Percentiles rank a stretch among this genome's conserved stretches.
These are phyloP conservation scores for Poeciliopsis retropinna DNA, from an alignment of 2,113 vertebrate species.

Conservation along the genomic window DNA sequence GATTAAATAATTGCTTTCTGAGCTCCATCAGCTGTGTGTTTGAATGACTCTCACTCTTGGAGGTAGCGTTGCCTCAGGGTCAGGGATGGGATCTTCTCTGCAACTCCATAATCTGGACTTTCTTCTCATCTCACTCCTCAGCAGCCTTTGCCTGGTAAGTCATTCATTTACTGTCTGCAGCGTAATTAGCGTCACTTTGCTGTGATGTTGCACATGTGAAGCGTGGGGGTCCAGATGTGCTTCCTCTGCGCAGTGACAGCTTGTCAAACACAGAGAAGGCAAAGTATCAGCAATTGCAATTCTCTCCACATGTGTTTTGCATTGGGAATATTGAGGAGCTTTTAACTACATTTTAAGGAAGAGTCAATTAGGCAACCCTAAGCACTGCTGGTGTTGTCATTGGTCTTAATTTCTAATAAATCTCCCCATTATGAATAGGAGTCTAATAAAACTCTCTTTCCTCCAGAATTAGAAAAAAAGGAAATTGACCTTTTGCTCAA, in stretches of 20 bases:
- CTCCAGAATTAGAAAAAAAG: background rate
- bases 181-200: background rate
- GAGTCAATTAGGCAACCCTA: background rate
- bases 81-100: slow-evolving; percentile 89
- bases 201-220: background rate
- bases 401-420: background rate
- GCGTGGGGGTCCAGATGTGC: background rate
- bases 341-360: background rate
- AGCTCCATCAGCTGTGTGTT: slow-evolving; percentile 53
- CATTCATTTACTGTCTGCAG: background rate
- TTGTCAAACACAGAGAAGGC: slow-evolving; percentile 12
- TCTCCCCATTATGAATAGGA: background rate
- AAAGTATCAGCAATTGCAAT: background rate
- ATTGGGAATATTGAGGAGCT: background rate
- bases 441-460: background rate
- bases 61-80: slow-evolving; percentile 73
- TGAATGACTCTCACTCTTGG: slow-evolving; percentile 64
- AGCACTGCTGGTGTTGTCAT: background rate
- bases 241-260: slow-evolving; percentile 7
- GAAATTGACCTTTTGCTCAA: background rate
- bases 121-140: slow-evolving; percentile 82
- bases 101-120: slow-evolving; percentile 85
- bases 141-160: slow-evolving; percentile 90
- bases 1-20: slow-evolving; percentile 53
- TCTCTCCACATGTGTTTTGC: background rate